Conservation (phyloP, 1,140 invertebrate genomes). For the Odontomachus brunneus region DNA sequence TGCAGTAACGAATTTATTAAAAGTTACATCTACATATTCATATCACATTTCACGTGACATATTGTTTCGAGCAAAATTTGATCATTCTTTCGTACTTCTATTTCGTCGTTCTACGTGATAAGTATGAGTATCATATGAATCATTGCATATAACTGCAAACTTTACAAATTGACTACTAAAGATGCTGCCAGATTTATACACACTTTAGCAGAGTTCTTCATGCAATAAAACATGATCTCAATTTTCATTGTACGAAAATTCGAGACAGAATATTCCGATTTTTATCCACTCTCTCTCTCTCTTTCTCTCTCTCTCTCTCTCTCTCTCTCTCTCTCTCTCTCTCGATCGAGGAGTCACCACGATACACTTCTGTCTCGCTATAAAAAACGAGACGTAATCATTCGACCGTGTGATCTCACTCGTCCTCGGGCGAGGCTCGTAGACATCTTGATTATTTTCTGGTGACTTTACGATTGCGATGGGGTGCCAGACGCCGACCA, state of each 20-base stretch:
- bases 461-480: conserved; percentile 69
- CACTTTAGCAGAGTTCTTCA: too few species aligned
- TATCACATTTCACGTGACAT: too few species aligned
- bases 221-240: too few species aligned
- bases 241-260: not conserved
- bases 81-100: too few species aligned
- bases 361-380: conserved; percentile 38
- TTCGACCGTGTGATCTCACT: conserved; percentile 25
- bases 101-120: too few species aligned
- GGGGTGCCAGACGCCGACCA: conserved; percentile 67
- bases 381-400: conserved; percentile 65
- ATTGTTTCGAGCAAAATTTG: too few species aligned
- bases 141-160: too few species aligned
- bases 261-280: not conserved
- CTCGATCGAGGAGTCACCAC: not conserved
- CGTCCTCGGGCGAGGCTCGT: conserved; percentile 31
- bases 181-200: too few species aligned
- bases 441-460: conserved; percentile 59
- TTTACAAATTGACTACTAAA: too few species aligned
- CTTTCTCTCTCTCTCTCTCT: not conserved
- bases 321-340: not conserved
- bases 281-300: not conserved
- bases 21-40: too few species aligned
- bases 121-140: too few species aligned
- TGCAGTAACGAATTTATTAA: too few species aligned